Evolutionary conservation across 2,113 vertebrate species (phyloP).

Genomic region (Psittacula cyanocephala): DNA sequence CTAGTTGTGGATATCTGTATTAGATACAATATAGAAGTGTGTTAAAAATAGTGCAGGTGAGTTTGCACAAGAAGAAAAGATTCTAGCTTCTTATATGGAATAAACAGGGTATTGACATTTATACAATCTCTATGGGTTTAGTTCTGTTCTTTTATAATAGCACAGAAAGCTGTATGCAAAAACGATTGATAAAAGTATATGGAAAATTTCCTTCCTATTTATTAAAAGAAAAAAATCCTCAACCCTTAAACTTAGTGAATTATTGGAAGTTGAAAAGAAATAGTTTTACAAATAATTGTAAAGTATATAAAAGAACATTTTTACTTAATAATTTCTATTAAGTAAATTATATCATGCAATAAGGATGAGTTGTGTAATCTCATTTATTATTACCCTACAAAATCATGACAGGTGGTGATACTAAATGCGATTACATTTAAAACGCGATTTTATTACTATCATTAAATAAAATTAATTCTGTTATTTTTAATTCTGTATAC

Average conservation of each 20-base stretch:
- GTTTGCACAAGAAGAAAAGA: not conserved
- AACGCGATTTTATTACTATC: not conserved
- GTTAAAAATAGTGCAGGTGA: not conserved
- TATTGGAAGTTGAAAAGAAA: not conserved
- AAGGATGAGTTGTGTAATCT: not conserved
- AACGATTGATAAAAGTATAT: not conserved
- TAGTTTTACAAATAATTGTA: not conserved
- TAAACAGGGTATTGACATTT: not conserved
- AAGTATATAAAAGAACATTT: not conserved
- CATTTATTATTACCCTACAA: not conserved
- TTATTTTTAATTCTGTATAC: conserved; percentile 49
- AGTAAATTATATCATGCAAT: not conserved
- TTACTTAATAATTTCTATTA: not conserved
- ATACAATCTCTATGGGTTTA: not conserved
- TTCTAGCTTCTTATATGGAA: not conserved
- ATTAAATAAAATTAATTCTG: not conserved
- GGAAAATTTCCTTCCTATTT: not conserved
- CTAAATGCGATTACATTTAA: not conserved
- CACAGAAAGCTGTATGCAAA: not conserved
- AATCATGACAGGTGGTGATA: not conserved
- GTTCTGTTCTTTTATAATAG: not conserved
- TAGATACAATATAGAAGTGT: not conserved
- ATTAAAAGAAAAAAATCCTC: not conserved
- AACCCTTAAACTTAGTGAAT: not conserved
- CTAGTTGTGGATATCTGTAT: not conserved